These are phyloP conservation scores for Mormyrus lacerda DNA, from an alignment of 2,113 vertebrate genomes.

Conservation along the genomic window DNA sequence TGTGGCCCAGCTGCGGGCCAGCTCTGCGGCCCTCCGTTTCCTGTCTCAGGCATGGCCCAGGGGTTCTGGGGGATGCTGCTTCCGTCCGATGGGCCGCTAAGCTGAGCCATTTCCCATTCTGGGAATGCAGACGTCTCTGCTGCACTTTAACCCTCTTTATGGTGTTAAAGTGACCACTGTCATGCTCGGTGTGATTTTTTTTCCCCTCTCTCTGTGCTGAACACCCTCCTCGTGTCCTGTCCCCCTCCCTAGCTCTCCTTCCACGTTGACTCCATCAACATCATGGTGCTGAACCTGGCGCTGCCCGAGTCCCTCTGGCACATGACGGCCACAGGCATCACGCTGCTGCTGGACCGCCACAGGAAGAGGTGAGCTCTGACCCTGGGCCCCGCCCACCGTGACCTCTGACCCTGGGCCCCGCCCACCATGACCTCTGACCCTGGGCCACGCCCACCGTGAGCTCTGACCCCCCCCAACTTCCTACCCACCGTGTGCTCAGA, in stretches of 20 bases:
- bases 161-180: not conserved
- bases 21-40: constrained; percentile 67
- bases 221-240: constrained; percentile 5
- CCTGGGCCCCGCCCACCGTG: not conserved
- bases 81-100: not conserved
- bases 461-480: not conserved
- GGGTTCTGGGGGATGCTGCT: not conserved
- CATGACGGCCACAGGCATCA: constrained; percentile 74
- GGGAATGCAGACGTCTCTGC: not conserved
- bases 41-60: constrained; percentile 74
- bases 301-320: constrained; percentile 92
- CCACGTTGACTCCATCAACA: constrained; percentile 82
- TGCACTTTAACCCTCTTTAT: not conserved
- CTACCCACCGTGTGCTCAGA: not conserved
- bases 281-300: constrained; percentile 87
- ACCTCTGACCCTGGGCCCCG: not conserved
- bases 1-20: constrained; percentile 54
- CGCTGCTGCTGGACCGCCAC: constrained; percentile 73
- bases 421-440: not conserved
- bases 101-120: not conserved
- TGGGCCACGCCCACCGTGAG: not conserved
- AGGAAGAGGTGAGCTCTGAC: constrained; percentile 63
- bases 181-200: not conserved
- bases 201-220: not conserved
- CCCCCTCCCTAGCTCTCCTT: constrained; percentile 69